These are phyloP conservation scores for Raillietiella orientalis DNA, from an alignment of 2,888 invertebrate species.

Conservation along the genomic window DNA sequence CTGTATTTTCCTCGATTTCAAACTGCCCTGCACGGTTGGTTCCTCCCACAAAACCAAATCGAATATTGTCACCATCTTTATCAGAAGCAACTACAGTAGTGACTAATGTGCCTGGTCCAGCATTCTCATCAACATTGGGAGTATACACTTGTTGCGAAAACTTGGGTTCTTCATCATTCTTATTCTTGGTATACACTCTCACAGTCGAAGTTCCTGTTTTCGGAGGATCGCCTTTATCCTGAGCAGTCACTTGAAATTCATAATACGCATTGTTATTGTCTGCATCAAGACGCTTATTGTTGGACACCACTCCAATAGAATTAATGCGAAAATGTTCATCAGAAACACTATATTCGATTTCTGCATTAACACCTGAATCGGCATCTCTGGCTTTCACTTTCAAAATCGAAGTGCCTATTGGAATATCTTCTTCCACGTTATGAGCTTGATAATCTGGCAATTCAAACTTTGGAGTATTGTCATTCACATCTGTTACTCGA, in stretches of 20 bases:
- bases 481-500: slow-evolving; percentile 81
- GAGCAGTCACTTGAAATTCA: slow-evolving; percentile 72
- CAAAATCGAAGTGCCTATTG: slow-evolving; percentile 61
- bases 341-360: slow-evolving; percentile 64
- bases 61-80: slow-evolving; percentile 83
- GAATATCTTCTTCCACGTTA: slow-evolving; percentile 79
- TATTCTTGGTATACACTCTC: slow-evolving; percentile 82
- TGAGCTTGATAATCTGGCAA: slow-evolving; percentile 86
- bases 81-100: slow-evolving; percentile 90
- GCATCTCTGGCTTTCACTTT: slow-evolving; percentile 85
- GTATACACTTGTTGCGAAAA: slow-evolving; percentile 89
- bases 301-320: slow-evolving; percentile 63
- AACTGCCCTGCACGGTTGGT: slow-evolving; percentile 60
- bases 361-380: slow-evolving; percentile 78
- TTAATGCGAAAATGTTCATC: slow-evolving; percentile 87
- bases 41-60: slow-evolving; percentile 57
- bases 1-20: slow-evolving; percentile 78
- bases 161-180: slow-evolving; percentile 88
- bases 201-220: slow-evolving; percentile 78
- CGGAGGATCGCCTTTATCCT: slow-evolving; percentile 73
- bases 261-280: slow-evolving; percentile 90
- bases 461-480: slow-evolving; percentile 87
- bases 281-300: slow-evolving; percentile 70
- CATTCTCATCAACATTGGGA: slow-evolving; percentile 82
- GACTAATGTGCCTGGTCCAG: slow-evolving; percentile 72